These are phyloP conservation scores for Eupeodes luniger DNA, from an alignment of 2,888 invertebrate species.

Conservation along the genomic window DNA sequence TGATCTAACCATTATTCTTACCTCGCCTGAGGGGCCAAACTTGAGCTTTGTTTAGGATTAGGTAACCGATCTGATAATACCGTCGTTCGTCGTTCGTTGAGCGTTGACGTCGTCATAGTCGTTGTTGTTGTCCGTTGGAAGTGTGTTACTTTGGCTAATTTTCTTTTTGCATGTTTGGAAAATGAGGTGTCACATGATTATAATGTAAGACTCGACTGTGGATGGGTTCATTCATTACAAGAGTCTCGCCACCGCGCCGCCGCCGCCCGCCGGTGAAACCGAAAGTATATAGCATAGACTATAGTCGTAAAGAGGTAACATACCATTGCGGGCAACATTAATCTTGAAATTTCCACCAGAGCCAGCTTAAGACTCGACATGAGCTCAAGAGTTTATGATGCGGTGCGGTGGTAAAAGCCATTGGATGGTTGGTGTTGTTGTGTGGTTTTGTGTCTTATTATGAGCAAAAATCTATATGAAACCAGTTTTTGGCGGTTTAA, in stretches of 20 bases:
- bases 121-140: not conserved
- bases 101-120: not conserved
- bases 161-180: constrained; percentile 37
- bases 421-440: not conserved
- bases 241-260: not conserved
- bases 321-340: constrained; percentile 31
- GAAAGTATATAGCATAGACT: constrained; percentile 2
- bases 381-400: not conserved
- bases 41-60: constrained; percentile 52
- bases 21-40: constrained; percentile 6
- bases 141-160: constrained; percentile 32
- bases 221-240: constrained; percentile 34
- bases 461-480: constrained; percentile 32
- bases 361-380: not conserved
- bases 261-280: constrained; percentile 3
- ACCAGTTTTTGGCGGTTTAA: constrained; percentile 63
- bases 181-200: constrained; percentile 43
- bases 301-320: not conserved
- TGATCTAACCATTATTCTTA: not conserved
- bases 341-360: constrained; percentile 58
- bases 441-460: constrained; percentile 17
- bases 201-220: not conserved
- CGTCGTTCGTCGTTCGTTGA: constrained; percentile 27
- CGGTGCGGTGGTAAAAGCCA: constrained; percentile 26
- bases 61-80: constrained; percentile 59